phyloP scores from a whole-genome alignment of 2,113 vertebrate species.

The Petrocephalus microphthalmus region DNA sequence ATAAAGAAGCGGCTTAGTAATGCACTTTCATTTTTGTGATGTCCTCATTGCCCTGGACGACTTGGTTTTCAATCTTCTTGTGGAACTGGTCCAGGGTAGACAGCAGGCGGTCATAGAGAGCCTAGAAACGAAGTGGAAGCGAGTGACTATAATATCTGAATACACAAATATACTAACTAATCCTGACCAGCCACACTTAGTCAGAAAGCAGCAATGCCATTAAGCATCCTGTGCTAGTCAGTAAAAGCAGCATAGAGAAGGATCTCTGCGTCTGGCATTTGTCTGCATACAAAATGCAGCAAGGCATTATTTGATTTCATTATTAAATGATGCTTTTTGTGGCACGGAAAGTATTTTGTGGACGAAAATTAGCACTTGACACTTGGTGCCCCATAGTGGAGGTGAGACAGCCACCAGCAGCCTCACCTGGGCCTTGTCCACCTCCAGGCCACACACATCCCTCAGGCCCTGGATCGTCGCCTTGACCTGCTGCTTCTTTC shows the following conservation, averaged over 20 bases:
- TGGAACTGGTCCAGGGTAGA: conserved; percentile 51
- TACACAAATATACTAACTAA: background rate
- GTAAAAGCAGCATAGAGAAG: background rate
- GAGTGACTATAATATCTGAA: background rate
- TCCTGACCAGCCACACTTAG: background rate
- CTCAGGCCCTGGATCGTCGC: conserved; percentile 55
- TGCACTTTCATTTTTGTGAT: conserved; percentile 42
- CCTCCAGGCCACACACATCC: conserved; percentile 54
- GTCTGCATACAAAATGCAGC: too few relatives aligned
- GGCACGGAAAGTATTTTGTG: too few relatives aligned
- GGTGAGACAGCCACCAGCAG: background rate
- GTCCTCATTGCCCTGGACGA: conserved; percentile 41
- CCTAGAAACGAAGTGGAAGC: conserved; percentile 35
- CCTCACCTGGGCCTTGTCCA: conserved; percentile 58
- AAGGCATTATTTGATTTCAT: too few relatives aligned
- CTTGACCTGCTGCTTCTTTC: conserved; percentile 55
- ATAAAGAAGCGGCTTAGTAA: conserved; percentile 25
- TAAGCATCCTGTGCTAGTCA: background rate
- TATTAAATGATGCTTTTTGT: too few relatives aligned
- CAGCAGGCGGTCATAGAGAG: conserved; percentile 50
- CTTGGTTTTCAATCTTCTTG: conserved; percentile 41
- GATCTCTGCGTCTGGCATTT: background rate
- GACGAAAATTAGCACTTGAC: too few relatives aligned
- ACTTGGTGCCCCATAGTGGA: background rate
- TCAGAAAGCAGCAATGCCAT: background rate